Evolutionary conservation across 1,140 invertebrate species (phyloP).

Genomic region (Amphibalanus amphitrite): DNA sequence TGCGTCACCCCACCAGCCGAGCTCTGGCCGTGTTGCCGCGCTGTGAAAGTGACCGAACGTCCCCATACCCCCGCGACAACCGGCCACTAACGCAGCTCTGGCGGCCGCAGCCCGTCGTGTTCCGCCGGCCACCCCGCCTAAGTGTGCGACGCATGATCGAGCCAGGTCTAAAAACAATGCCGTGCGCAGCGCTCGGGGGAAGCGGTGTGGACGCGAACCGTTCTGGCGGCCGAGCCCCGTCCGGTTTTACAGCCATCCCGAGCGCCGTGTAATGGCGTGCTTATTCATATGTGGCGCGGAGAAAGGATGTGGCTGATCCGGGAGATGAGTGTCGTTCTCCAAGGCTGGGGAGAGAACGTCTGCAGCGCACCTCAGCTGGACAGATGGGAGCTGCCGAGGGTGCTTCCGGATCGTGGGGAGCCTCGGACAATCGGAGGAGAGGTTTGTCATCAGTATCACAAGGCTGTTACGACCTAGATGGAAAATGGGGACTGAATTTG

Average conservation of each 20-base stretch:
- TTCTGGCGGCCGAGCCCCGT: background rate
- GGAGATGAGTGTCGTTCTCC: background rate
- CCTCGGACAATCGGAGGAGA: no score
- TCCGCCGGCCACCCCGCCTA: background rate
- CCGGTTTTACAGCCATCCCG: background rate
- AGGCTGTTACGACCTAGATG: no score
- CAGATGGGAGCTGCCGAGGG: no score
- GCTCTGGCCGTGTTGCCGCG: no score
- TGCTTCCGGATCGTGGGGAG: no score
- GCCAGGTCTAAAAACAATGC: background rate
- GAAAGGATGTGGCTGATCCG: background rate
- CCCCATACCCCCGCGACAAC: background rate
- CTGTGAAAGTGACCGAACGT: no score
- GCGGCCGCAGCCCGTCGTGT: background rate
- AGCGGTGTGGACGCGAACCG: background rate
- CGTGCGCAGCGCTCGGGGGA: background rate
- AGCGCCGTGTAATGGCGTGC: background rate
- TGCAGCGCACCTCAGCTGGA: no score
- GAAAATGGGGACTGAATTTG: no score
- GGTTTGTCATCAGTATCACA: no score
- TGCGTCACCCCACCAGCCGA: no score
- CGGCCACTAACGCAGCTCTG: background rate
- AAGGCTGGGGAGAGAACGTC: no score
- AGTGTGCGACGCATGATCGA: background rate
- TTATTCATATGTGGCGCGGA: background rate